phyloP scores from a whole-genome alignment of 1,140 invertebrate species.

The Drosophila guanche region DNA sequence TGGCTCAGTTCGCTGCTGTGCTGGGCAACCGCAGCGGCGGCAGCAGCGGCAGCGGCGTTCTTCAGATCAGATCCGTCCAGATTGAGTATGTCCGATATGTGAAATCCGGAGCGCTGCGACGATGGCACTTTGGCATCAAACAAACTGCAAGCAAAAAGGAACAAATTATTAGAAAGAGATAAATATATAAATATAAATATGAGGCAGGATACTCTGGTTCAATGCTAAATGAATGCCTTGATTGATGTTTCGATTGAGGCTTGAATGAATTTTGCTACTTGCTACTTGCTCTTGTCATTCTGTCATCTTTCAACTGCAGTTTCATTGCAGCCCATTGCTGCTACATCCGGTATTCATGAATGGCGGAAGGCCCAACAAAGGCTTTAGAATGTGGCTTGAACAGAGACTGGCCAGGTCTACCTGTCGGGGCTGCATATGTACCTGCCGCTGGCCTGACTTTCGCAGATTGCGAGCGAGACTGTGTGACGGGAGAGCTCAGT shows the following conservation, averaged over 20 bases:
- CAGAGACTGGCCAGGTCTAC: constrained; percentile 2
- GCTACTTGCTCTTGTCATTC: too few relatives aligned
- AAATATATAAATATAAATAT: neutral
- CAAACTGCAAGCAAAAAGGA: constrained; percentile 52
- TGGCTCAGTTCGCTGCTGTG: constrained; percentile 54
- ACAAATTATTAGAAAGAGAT: neutral
- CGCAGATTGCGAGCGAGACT: constrained; percentile 9
- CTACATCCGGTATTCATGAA: constrained; percentile 66
- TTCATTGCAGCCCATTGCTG: constrained; percentile 23
- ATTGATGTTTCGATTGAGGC: constrained; percentile 4
- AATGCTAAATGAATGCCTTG: neutral
- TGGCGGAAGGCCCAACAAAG: constrained; percentile 60
- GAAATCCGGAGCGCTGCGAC: constrained; percentile 87
- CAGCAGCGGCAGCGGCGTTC: constrained; percentile 60
- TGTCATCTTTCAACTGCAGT: neutral
- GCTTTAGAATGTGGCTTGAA: neutral
- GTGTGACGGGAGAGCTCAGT: too few relatives aligned
- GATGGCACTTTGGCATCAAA: constrained; percentile 81
- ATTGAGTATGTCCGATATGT: constrained; percentile 90
- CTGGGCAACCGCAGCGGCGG: constrained; percentile 54
- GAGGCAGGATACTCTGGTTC: too few relatives aligned
- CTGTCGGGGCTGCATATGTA: constrained; percentile 24
- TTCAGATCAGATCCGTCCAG: constrained; percentile 85
- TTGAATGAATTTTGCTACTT: too few relatives aligned
- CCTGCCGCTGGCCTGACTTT: constrained; percentile 59